Evolutionary conservation across 2,888 invertebrate genomes (phyloP).

Genomic region (Bimastos eiseni): DNA sequence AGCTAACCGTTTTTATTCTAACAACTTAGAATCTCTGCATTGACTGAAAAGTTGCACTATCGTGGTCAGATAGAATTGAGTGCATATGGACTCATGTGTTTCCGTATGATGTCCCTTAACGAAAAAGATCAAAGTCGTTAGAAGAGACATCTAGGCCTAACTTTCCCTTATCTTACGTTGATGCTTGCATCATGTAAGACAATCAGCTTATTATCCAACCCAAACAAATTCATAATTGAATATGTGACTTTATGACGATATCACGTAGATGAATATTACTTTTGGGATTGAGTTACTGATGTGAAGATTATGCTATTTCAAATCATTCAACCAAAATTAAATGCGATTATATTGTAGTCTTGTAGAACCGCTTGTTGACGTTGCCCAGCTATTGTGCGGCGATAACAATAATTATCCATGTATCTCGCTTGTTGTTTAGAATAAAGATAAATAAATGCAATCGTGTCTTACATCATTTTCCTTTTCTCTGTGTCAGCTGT

Average conservation of each 20-base stretch:
- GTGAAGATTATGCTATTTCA: too few relatives aligned
- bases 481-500: too few relatives aligned
- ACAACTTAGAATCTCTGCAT: not conserved
- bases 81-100: accelerated
- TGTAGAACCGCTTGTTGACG: not conserved
- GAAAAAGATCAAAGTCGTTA: not conserved
- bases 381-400: not conserved
- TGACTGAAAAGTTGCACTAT: not conserved
- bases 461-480: too few relatives aligned
- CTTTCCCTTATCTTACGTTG: too few relatives aligned
- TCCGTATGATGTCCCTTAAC: not conserved
- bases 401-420: not conserved
- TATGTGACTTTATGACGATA: not conserved
- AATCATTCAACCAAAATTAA: not conserved
- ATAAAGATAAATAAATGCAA: too few relatives aligned
- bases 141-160: too few relatives aligned
- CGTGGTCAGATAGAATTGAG: not conserved
- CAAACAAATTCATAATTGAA: not conserved
- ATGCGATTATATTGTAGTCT: not conserved
- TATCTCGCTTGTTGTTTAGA: not conserved
- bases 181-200: too few relatives aligned
- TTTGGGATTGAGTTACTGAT: not conserved
- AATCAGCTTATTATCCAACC: too few relatives aligned
- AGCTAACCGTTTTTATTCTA: not conserved
- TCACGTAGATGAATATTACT: not conserved